These are phyloP conservation scores for Promerops cafer DNA, from an alignment of 2,113 vertebrate genomes.

Conservation along the genomic window DNA sequence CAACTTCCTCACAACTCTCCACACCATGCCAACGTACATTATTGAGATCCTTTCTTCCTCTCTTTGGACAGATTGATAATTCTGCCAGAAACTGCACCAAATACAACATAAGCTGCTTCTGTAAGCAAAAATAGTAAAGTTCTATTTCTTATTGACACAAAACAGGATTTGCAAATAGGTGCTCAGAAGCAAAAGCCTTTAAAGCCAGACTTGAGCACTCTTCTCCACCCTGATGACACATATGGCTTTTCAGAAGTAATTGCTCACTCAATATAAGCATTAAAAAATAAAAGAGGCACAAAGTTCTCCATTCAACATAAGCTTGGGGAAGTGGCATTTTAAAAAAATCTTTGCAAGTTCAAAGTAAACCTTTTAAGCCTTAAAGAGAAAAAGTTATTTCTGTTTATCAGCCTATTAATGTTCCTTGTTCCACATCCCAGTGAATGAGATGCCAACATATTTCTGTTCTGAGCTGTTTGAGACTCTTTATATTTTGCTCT, in stretches of 20 bases:
- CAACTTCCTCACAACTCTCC: not conserved
- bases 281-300: not conserved
- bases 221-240: not conserved
- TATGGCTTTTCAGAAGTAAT: not conserved
- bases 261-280: not conserved
- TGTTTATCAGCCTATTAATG: conserved; percentile 21
- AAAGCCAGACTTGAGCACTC: not conserved
- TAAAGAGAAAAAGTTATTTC: conserved; percentile 28
- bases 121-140: not conserved
- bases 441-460: not conserved
- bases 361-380: conserved; percentile 50
- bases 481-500: conserved; percentile 5
- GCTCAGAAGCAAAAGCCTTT: not conserved
- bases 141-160: not conserved
- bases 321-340: conserved; percentile 52
- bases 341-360: conserved; percentile 43
- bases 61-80: not conserved
- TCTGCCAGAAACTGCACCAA: not conserved
- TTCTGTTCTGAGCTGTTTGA: conserved; percentile 6
- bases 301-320: not conserved
- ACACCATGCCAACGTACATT: not conserved
- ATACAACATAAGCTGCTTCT: not conserved
- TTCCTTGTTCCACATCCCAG: not conserved
- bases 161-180: not conserved
- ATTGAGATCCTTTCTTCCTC: not conserved